A percentile compares a stretch with the other conserved stretches of the same genome.
phyloP scores from a whole-genome alignment of 2,888 invertebrate species.

The Lasius platythorax region DNA sequence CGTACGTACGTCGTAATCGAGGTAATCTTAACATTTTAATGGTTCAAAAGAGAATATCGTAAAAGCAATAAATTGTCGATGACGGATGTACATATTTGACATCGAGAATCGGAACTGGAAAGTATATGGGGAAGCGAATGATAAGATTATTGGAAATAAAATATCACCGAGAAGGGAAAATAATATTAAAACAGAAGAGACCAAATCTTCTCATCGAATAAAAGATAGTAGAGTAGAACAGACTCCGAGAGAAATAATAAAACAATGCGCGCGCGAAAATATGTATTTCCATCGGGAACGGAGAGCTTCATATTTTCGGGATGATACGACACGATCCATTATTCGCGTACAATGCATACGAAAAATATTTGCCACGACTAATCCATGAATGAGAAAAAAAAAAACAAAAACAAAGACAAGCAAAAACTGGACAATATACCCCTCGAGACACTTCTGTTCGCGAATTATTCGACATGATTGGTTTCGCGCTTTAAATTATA shows the following conservation, averaged over 20 bases:
- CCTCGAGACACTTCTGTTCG: not conserved
- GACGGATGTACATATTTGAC: not conserved
- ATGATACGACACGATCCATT: not conserved
- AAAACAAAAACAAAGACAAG: not conserved
- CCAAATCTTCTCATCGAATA: not conserved
- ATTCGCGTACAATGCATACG: not conserved
- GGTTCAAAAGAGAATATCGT: not conserved
- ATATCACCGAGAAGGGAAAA: constrained; percentile 12
- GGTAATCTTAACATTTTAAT: not conserved
- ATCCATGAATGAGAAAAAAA: not conserved
- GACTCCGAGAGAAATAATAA: constrained; percentile 28
- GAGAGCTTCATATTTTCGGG: constrained; percentile 39
- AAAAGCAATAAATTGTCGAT: not conserved
- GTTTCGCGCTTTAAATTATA: not conserved
- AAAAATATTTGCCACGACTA: constrained; percentile 23
- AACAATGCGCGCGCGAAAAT: constrained; percentile 35
- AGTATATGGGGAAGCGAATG: not conserved
- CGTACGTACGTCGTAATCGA: not conserved
- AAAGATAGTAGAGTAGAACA: constrained; percentile 17
- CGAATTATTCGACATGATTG: not conserved
- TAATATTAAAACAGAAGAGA: constrained; percentile 1
- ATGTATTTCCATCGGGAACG: constrained; percentile 12
- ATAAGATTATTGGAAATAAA: constrained; percentile 21
- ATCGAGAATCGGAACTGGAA: not conserved
- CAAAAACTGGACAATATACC: no score